phyloP scores from a whole-genome alignment of 2,797 vertebrate genomes.

The Sebastiscus albofasciatus region DNA sequence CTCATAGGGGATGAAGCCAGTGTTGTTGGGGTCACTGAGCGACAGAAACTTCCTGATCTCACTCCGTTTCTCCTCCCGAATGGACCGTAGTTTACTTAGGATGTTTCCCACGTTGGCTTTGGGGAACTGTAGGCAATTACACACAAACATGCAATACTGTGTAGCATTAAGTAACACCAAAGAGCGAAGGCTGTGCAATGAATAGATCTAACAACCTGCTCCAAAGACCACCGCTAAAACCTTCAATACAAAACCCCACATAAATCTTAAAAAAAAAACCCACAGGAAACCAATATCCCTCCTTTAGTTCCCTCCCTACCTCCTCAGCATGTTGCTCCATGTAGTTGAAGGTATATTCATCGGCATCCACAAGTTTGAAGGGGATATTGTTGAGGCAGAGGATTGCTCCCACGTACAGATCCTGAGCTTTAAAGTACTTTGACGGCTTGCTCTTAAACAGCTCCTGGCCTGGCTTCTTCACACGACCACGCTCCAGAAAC shows the following conservation, averaged over 20 bases:
- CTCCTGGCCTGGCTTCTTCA: constrained; percentile 92
- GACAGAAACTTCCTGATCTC: constrained; percentile 86
- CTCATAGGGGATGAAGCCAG: constrained; percentile 82
- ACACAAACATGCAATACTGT: constrained; percentile 11
- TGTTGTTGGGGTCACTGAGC: constrained; percentile 75
- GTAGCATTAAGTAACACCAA: background rate
- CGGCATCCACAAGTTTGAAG: constrained; percentile 88
- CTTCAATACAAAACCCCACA: background rate
- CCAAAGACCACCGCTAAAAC: background rate
- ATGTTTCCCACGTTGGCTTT: constrained; percentile 79
- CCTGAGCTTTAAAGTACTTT: constrained; percentile 84
- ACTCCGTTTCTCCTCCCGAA: constrained; percentile 74
- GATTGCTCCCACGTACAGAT: constrained; percentile 89
- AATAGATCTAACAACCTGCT: background rate
- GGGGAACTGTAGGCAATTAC: constrained; percentile 83
- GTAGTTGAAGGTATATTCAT: constrained; percentile 90
- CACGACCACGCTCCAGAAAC: constrained; percentile 87
- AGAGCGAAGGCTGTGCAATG: background rate
- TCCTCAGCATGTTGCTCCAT: constrained; percentile 91
- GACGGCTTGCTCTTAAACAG: constrained; percentile 88
- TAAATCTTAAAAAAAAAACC: background rate
- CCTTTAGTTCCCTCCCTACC: constrained; percentile 73
- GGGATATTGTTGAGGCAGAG: constrained; percentile 84
- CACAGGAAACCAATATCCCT: background rate
- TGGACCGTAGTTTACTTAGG: constrained; percentile 86